Conservation (phyloP, 37 sponge, comb jelly and placozoan species). For the Bolinopsis microptera region DNA sequence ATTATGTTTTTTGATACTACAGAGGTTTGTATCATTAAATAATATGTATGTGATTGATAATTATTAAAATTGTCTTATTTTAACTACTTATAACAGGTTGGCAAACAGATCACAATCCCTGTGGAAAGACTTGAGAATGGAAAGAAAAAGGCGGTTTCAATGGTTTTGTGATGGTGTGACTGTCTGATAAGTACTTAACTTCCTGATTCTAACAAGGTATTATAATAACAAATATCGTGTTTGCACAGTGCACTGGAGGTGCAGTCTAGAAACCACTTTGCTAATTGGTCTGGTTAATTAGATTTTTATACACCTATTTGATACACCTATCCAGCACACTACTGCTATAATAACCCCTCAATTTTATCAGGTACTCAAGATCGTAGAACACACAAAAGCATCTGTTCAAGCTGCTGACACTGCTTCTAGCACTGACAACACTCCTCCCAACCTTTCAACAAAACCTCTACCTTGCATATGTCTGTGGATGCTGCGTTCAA, state of each 20-base stretch:
- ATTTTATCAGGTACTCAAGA: constrained; percentile 34
- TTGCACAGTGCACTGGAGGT: neutral
- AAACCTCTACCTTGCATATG: constrained; percentile 45
- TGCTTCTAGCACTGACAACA: neutral
- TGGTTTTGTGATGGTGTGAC: constrained; percentile 54
- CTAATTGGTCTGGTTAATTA: too few relatives aligned
- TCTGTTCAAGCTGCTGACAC: neutral
- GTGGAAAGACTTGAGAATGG: constrained; percentile 27
- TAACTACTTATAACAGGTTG: too few relatives aligned
- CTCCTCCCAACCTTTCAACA: constrained; percentile 14
- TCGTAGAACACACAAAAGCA: neutral
- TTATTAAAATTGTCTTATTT: neutral
- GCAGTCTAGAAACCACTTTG: too few relatives aligned
- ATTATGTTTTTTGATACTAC: too few relatives aligned
- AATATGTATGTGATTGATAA: neutral
- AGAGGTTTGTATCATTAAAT: too few relatives aligned
- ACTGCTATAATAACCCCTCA: neutral
- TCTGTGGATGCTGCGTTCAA: constrained; percentile 47
- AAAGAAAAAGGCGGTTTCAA: neutral
- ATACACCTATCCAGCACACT: neutral
- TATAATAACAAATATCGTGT: neutral
- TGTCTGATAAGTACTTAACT: neutral
- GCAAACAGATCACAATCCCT: constrained; percentile 32
- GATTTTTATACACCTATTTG: too few relatives aligned
- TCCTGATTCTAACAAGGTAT: constrained; percentile 49